Conservation (phyloP, 2,113 vertebrate genomes). For the Sorex araneus region DNA sequence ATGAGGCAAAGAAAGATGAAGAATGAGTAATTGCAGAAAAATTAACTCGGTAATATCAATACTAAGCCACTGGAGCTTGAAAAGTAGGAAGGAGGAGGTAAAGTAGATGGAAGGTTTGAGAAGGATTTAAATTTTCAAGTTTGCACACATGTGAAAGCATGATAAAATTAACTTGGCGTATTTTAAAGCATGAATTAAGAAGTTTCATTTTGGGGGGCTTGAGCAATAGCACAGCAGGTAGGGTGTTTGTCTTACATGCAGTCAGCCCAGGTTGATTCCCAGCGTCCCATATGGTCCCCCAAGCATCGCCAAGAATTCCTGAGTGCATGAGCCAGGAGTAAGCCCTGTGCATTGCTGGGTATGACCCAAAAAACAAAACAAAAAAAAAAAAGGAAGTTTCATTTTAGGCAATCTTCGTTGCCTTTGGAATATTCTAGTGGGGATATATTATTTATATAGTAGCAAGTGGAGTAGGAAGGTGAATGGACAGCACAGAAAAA, state of each 20-base stretch:
- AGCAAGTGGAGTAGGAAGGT: not conserved
- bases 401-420: conserved; percentile 13
- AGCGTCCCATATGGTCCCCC: too few species aligned
- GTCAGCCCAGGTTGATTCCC: too few species aligned
- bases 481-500: not conserved
- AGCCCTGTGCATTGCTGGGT: too few species aligned
- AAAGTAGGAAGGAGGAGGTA: not conserved
- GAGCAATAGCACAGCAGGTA: too few species aligned
- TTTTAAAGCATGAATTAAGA: conserved; percentile 10
- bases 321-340: too few species aligned
- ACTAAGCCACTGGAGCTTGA: not conserved
- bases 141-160: not conserved
- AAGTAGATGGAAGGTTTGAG: not conserved
- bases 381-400: too few species aligned
- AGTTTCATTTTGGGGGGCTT: not conserved
- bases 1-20: not conserved
- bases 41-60: not conserved
- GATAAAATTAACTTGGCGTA: not conserved
- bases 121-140: not conserved
- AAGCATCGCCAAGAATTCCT: too few species aligned
- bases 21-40: not conserved
- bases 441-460: not conserved
- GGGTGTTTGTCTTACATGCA: too few species aligned
- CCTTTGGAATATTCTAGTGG: not conserved
- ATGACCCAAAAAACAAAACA: too few species aligned